Conservation (phyloP, 2,797 vertebrate species). For the Sitta carolinensis region DNA sequence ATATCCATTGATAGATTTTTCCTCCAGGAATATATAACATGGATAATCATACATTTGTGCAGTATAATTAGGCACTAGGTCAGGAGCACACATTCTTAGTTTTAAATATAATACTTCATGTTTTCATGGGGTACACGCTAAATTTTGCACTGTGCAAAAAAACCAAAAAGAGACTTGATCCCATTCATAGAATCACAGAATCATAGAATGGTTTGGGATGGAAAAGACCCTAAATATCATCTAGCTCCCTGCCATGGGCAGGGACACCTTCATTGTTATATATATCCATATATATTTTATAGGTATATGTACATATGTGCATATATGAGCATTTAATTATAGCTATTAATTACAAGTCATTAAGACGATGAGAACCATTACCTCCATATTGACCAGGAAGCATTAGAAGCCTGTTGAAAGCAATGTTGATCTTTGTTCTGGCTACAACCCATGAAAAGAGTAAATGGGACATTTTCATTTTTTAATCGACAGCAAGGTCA, state of each 20-base stretch:
- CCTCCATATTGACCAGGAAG: not conserved
- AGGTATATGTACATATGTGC: too few species aligned
- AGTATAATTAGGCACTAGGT: not conserved
- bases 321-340: not conserved
- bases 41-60: not conserved
- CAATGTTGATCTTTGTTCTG: not conserved
- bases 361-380: not conserved
- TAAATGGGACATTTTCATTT: not conserved
- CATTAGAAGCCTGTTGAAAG: not conserved
- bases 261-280: not conserved
- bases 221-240: not conserved
- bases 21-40: not conserved
- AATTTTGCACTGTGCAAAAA: not conserved
- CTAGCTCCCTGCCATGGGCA: not conserved
- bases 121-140: not conserved
- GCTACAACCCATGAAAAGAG: not conserved
- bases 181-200: not conserved
- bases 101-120: not conserved
- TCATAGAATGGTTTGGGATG: not conserved
- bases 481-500: not conserved
- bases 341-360: not conserved
- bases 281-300: not conserved
- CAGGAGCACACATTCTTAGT: not conserved
- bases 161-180: not conserved
- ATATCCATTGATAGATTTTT: not conserved